A percentile compares a stretch with the other conserved stretches of the same genome.
phyloP scores from a whole-genome alignment of 2,888 invertebrate genomes.

The Psylliodes chrysocephalus region DNA sequence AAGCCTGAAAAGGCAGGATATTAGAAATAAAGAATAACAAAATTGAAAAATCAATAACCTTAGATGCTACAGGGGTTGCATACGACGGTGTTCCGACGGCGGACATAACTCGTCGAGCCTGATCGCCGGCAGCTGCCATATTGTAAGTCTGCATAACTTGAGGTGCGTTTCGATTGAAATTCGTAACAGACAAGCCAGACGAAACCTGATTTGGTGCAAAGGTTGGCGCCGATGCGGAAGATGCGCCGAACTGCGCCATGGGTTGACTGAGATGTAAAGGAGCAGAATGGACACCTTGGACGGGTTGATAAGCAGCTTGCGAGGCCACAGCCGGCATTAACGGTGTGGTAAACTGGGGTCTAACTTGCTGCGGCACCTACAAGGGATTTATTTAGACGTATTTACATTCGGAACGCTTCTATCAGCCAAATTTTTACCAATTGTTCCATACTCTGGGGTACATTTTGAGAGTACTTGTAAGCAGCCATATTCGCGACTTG shows the following conservation, averaged over 20 bases:
- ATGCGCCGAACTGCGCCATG: not conserved
- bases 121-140: not conserved
- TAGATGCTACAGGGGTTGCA: not conserved
- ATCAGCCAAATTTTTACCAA: not conserved
- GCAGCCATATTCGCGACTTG: not conserved
- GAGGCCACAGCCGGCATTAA: slow-evolving; percentile 1
- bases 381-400: not conserved
- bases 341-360: not conserved
- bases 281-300: slow-evolving; percentile 1
- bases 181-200: no score
- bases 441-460: not conserved
- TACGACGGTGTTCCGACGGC: not conserved
- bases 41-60: not conserved
- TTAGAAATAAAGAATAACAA: no score
- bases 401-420: not conserved
- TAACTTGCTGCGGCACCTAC: not conserved
- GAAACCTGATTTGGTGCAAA: not conserved
- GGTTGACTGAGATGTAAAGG: not conserved
- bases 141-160: not conserved
- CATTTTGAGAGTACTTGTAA: not conserved
- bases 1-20: no score
- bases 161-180: not conserved
- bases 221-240: not conserved
- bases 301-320: slow-evolving; percentile 1
- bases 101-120: not conserved